Percentiles rank a stretch among this genome's conserved stretches.
These are phyloP conservation scores for Corythucha ciliata DNA, from an alignment of 2,888 invertebrate species.

Conservation along the genomic window DNA sequence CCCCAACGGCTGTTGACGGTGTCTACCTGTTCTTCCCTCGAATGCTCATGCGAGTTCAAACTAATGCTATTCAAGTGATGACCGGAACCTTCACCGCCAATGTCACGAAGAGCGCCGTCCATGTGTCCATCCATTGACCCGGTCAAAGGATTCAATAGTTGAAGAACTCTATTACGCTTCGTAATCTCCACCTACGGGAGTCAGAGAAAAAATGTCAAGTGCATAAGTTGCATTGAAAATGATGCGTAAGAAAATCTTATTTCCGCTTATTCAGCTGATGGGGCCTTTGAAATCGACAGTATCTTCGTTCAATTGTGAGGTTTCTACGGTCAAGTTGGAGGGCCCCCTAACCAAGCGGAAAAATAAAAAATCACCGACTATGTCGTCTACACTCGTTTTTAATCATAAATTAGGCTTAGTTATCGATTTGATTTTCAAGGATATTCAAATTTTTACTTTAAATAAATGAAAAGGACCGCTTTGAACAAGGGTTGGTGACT, in stretches of 20 bases:
- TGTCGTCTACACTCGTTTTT: too few relatives aligned
- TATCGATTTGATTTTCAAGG: too few relatives aligned
- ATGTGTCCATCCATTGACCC: conserved; percentile 37
- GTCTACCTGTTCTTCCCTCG: conserved; percentile 19
- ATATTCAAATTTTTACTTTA: too few relatives aligned
- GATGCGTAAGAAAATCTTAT: conserved; percentile 9
- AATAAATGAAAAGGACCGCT: too few relatives aligned
- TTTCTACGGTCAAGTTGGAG: too few relatives aligned
- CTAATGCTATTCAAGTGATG: neutral
- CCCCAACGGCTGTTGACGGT: conserved; percentile 79
- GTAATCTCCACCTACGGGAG: conserved; percentile 18
- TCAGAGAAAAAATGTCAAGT: neutral
- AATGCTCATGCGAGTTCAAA: neutral
- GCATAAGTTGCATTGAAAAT: neutral
- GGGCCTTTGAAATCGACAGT: conserved; percentile 4
- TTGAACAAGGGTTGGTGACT: too few relatives aligned
- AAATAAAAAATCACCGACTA: too few relatives aligned
- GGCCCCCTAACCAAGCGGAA: too few relatives aligned
- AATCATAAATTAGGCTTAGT: too few relatives aligned
- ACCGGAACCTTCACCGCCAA: conserved; percentile 10
- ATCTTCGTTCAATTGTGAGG: too few relatives aligned
- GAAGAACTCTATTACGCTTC: conserved; percentile 41
- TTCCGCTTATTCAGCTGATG: conserved; percentile 25
- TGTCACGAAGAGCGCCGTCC: conserved; percentile 43
- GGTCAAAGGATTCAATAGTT: conserved; percentile 17